These are phyloP conservation scores for Amphiura filiformis DNA, from an alignment of 35 echinoderm and acorn worm species.

Conservation along the genomic window DNA sequence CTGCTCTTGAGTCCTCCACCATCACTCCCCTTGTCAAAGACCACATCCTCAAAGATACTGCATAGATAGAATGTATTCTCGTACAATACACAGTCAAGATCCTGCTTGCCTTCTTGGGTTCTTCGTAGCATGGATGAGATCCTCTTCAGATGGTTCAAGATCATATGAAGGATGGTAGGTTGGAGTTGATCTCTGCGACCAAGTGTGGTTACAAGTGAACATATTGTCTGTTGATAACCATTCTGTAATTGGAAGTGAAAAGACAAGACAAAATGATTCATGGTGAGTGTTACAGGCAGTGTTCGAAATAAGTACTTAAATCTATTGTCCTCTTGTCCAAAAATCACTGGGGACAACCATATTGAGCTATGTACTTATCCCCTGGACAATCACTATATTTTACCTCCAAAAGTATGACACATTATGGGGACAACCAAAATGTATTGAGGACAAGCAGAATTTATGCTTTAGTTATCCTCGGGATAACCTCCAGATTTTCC, in stretches of 20 bases:
- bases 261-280: neutral
- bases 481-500: too few relatives aligned
- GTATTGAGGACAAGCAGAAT: too few relatives aligned
- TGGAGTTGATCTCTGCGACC: neutral
- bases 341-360: too few relatives aligned
- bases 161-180: neutral
- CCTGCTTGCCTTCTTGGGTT: slow-evolving; percentile 7
- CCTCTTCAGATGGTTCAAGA: slow-evolving; percentile 26
- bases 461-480: too few relatives aligned
- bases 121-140: slow-evolving; percentile 10
- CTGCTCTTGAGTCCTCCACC: neutral
- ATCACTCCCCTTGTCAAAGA: slow-evolving; percentile 15
- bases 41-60: slow-evolving; percentile 49
- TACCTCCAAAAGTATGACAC: too few relatives aligned
- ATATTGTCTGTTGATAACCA: slow-evolving; percentile 15
- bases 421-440: too few relatives aligned
- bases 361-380: too few relatives aligned
- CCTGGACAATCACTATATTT: too few relatives aligned
- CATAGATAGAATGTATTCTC: slow-evolving; percentile 58
- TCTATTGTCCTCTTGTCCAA: too few relatives aligned
- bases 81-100: slow-evolving; percentile 16
- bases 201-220: slow-evolving; percentile 2
- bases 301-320: too few relatives aligned
- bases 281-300: too few relatives aligned
- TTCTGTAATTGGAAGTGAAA: neutral